Evolutionary conservation across 2,888 invertebrate genomes (phyloP).

Genomic region (Cheiracanthium punctorium): DNA sequence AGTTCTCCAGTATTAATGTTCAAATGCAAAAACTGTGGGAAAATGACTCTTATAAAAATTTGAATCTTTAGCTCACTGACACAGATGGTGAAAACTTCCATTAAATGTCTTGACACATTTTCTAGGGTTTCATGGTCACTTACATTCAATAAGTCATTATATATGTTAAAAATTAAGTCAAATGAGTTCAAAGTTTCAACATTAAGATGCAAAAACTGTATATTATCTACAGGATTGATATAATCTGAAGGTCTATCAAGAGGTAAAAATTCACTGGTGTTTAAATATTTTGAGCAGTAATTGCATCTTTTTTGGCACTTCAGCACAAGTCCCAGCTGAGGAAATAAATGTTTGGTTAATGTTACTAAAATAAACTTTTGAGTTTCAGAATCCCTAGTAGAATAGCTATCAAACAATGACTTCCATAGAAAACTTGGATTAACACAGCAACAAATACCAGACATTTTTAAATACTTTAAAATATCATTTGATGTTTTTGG

Average conservation of each 20-base stretch:
- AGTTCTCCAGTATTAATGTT: neutral
- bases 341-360: slow-evolving; percentile 34
- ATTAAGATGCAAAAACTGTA: neutral
- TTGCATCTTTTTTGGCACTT: slow-evolving; percentile 19
- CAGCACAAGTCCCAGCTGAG: slow-evolving; percentile 35
- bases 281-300: slow-evolving; percentile 32
- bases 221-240: neutral
- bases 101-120: slow-evolving; percentile 40
- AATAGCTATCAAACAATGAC: slow-evolving; percentile 26
- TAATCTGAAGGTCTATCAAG: slow-evolving; percentile 15
- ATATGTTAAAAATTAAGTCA: slow-evolving; percentile 29
- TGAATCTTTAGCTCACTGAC: slow-evolving; percentile 42
- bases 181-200: slow-evolving; percentile 17
- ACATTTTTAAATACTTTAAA: slow-evolving; percentile 43
- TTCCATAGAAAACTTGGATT: slow-evolving; percentile 46
- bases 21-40: slow-evolving; percentile 49
- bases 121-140: slow-evolving; percentile 32
- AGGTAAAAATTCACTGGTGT: slow-evolving; percentile 18
- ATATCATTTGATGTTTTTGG: slow-evolving; percentile 29
- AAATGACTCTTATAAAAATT: slow-evolving; percentile 47
- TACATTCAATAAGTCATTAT: slow-evolving; percentile 43
- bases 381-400: slow-evolving; percentile 19
- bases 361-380: slow-evolving; percentile 38
- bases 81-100: slow-evolving; percentile 42
- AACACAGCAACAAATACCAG: slow-evolving; percentile 60